These are phyloP conservation scores for Cichladusa arquata DNA, from an alignment of 2,113 vertebrate species.

Conservation along the genomic window DNA sequence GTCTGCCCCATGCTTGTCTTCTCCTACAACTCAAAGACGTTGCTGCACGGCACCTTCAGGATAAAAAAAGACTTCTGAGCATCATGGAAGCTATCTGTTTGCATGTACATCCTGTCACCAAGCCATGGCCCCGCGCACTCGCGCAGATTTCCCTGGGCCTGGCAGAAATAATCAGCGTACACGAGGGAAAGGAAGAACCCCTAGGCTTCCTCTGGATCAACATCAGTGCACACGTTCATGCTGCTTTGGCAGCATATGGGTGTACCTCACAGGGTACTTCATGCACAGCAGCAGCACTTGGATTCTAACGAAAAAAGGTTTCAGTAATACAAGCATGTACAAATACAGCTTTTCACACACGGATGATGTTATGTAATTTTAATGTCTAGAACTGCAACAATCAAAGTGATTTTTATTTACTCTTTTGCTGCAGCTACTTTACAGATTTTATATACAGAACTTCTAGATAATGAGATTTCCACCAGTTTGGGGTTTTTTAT, in stretches of 20 bases:
- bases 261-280: not conserved
- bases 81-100: constrained; percentile 29
- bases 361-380: not conserved
- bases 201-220: constrained; percentile 38
- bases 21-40: constrained; percentile 24
- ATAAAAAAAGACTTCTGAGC: constrained; percentile 18
- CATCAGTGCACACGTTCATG: not conserved
- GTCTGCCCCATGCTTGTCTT: not conserved
- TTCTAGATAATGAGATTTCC: not conserved
- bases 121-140: not conserved
- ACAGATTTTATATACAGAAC: not conserved
- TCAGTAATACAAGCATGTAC: accelerated
- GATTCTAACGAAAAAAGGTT: not conserved
- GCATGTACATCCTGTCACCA: constrained; percentile 42
- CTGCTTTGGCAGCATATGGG: not conserved
- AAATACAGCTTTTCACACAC: not conserved
- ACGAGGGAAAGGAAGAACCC: not conserved
- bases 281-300: not conserved
- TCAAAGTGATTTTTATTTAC: not conserved
- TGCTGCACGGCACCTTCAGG: not conserved
- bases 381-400: not conserved
- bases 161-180: constrained; percentile 44
- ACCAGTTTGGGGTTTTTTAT: not conserved
- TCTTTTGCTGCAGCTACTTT: not conserved
- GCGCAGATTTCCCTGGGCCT: not conserved